Evolutionary conservation across 1,140 invertebrate genomes (phyloP).

Genomic region (Microplitis mediator): DNA sequence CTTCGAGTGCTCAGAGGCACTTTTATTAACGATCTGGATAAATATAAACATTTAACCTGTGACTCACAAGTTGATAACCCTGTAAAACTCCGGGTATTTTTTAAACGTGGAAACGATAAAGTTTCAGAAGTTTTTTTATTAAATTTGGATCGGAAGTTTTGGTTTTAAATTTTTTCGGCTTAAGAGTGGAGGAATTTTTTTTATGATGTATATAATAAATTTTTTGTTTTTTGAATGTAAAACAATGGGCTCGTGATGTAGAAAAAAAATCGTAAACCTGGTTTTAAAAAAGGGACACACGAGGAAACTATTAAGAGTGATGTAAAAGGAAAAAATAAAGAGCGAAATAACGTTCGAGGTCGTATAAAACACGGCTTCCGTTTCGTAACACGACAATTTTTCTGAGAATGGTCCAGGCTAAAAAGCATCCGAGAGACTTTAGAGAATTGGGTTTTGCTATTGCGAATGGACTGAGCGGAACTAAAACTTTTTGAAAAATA

Average conservation of each 20-base stretch:
- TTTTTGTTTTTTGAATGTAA: background rate
- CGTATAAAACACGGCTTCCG: constrained; percentile 21
- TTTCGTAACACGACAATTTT: constrained; percentile 24
- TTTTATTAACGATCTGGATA: constrained; percentile 3
- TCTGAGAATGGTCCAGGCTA: constrained; percentile 8
- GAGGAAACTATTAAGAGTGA: constrained; percentile 8
- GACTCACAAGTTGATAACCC: constrained; percentile 20
- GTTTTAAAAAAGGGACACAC: background rate
- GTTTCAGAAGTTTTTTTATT: background rate
- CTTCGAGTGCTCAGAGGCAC: background rate
- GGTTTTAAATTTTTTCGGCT: background rate
- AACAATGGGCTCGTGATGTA: background rate
- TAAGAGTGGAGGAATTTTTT: background rate
- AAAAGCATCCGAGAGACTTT: background rate
- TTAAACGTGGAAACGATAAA: constrained; percentile 9
- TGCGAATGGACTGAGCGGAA: background rate
- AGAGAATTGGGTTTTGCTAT: background rate
- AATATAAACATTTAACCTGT: constrained; percentile 18
- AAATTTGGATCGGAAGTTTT: background rate
- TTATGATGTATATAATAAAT: background rate
- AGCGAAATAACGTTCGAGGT: background rate
- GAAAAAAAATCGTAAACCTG: background rate
- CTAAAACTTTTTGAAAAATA: background rate
- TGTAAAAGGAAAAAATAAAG: constrained; percentile 14
- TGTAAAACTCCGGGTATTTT: constrained; percentile 8